Evolutionary conservation across 1,140 invertebrate genomes (phyloP), one percentile per base, ranked within the genome.

Genomic region (Lanistes nyassanus): DNA sequence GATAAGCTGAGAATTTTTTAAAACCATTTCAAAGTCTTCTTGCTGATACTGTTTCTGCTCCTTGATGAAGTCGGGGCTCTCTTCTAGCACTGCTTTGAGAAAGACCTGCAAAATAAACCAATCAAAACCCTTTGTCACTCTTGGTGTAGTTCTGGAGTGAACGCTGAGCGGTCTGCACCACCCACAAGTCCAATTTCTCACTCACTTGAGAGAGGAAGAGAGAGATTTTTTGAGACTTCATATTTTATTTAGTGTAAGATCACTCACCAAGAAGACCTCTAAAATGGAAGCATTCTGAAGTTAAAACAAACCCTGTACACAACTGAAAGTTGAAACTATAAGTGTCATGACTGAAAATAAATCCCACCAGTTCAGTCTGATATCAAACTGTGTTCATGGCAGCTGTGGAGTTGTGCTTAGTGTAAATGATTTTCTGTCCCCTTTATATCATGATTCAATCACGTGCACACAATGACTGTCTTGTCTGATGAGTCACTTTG

Each of bases 11-110:
- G 70, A 72, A 36, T 58, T 26, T 36, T 72, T 62, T n/a, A 21
- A 36, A 23, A 72, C 70, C 70, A 72, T 72, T 36, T 72, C 70
- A 72, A 72, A 72, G 1, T 72, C 55, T 23, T 60, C 29, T 26
- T 31, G 56, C 36, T 53, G 37, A 26, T 26, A 42, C 19, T 23
- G 34, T 42, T 67, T 29, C 19, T 53, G 64, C 29, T 67, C 64
- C 23, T 66, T 67, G n/a, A 51, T 39, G 36, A 75, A 75, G 26
- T 75, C 74, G 6, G 29, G 13, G 31, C 74, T 58, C 29, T 66
- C 64, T 26, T 67, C 74, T 37, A 75, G 37, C 3, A 29, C 74
- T 36, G 74, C 74, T 29, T 68, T 66, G 31, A 75, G 39, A 68
- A 56, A 75, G 2, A 42, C n/a, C 74, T 75, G 74, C 13, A 75